phyloP scores from a whole-genome alignment of 2,888 invertebrate species.

The Agelastica alni region DNA sequence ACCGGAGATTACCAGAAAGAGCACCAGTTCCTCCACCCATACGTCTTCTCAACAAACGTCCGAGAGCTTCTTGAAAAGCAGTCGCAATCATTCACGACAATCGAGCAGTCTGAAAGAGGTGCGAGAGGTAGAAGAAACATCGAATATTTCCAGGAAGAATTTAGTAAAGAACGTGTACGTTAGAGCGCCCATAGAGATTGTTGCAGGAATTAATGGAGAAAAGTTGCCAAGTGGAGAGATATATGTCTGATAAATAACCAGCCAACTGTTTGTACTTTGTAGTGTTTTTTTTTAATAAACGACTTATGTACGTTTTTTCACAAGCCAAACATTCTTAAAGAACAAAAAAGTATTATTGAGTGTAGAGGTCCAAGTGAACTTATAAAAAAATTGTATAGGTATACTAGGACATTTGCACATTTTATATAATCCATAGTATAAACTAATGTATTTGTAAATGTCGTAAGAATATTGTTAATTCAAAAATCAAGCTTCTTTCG shows the following conservation, averaged over 20 bases:
- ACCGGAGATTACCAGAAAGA: slow-evolving; percentile 64
- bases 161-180: slow-evolving; percentile 47
- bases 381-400: no score
- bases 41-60: slow-evolving; percentile 67
- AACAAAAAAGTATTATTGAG: no score
- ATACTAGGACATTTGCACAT: no score
- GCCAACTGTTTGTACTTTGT: slow-evolving; percentile 1
- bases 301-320: no score
- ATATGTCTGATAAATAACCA: slow-evolving; percentile 44
- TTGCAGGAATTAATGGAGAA: slow-evolving; percentile 42
- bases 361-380: no score
- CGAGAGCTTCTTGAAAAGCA: slow-evolving; percentile 67
- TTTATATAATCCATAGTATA: no score
- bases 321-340: no score
- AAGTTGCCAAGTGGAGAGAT: slow-evolving; percentile 49
- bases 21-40: slow-evolving; percentile 64
- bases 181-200: slow-evolving; percentile 45
- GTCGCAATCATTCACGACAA: slow-evolving; percentile 53
- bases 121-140: slow-evolving; percentile 34
- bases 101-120: slow-evolving; percentile 48
- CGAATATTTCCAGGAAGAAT: slow-evolving; percentile 23
- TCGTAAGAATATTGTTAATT: no score
- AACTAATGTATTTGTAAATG: no score
- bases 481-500: no score
- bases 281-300: no score